These are phyloP conservation scores for Andrena chrysosceles DNA, from an alignment of 2,888 invertebrate species.

Conservation along the genomic window DNA sequence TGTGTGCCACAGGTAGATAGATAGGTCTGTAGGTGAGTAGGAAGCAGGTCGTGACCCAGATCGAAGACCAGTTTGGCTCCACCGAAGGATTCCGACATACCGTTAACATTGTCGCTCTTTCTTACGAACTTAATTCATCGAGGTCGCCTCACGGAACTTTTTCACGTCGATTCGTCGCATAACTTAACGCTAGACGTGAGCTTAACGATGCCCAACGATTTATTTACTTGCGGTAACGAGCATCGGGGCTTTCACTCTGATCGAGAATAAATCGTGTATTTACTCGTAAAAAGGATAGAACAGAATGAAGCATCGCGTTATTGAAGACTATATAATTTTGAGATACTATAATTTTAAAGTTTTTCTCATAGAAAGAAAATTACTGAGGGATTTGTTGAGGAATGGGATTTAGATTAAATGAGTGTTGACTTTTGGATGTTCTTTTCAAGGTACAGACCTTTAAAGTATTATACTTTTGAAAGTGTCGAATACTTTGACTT, in stretches of 20 bases:
- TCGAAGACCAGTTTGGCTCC: constrained; percentile 80
- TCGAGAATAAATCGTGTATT: not conserved
- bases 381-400: too few relatives aligned
- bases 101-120: constrained; percentile 80
- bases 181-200: constrained; percentile 38
- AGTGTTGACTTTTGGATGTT: too few relatives aligned
- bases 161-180: constrained; percentile 61
- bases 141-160: constrained; percentile 75
- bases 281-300: not conserved
- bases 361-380: too few relatives aligned
- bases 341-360: too few relatives aligned
- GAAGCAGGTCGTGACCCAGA: constrained; percentile 81
- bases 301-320: not conserved
- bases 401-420: too few relatives aligned
- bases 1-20: constrained; percentile 69
- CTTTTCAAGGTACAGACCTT: too few relatives aligned
- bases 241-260: not conserved
- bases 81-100: constrained; percentile 78
- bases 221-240: not conserved
- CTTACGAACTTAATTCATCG: constrained; percentile 66
- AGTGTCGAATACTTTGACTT: too few relatives aligned
- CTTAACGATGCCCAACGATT: constrained; percentile 51
- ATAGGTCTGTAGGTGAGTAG: constrained; percentile 80
- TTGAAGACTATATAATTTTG: not conserved
- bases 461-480: too few relatives aligned